These are phyloP conservation scores for Seriola aureovittata DNA, from an alignment of 2,113 vertebrate species.

Conservation along the genomic window DNA sequence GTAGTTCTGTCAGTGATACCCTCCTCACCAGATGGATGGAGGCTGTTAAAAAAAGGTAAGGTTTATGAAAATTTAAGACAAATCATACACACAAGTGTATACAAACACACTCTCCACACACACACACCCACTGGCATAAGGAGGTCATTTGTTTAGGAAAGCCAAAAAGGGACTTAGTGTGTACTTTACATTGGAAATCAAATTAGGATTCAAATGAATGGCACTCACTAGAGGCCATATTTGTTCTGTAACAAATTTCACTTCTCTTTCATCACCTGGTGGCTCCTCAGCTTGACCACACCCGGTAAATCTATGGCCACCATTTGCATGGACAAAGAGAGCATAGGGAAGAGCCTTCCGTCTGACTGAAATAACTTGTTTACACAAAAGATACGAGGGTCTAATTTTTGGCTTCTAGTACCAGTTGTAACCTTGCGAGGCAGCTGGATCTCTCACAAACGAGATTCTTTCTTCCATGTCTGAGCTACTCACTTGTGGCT, in stretches of 20 bases:
- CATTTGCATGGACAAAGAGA: conserved; percentile 83
- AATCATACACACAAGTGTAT: conserved; percentile 61
- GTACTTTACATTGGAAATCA: conserved; percentile 85
- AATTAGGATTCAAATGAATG: conserved; percentile 86
- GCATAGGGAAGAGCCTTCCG: conserved; percentile 70
- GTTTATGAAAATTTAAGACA: conserved; percentile 86
- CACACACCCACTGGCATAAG: conserved; percentile 55
- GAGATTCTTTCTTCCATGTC: too few relatives aligned
- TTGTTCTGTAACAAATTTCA: conserved; percentile 84
- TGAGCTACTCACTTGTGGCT: too few relatives aligned
- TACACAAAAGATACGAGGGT: conserved; percentile 46
- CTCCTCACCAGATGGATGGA: conserved; percentile 61
- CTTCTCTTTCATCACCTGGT: conserved; percentile 79
- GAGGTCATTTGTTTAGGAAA: conserved; percentile 82
- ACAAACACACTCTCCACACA: conserved; percentile 35
- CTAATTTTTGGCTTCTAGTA: conserved; percentile 22
- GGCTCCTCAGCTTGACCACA: conserved; percentile 80
- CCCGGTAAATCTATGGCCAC: conserved; percentile 82
- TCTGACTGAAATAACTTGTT: conserved; percentile 71
- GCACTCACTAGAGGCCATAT: conserved; percentile 76
- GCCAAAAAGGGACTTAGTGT: conserved; percentile 82
- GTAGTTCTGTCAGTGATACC: conserved; percentile 48
- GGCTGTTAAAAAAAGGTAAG: conserved; percentile 81
- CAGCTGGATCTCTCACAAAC: too few relatives aligned
- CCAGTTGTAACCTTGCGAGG: not conserved